These are phyloP conservation scores for Apodemia duryi DNA, from an alignment of 2,888 invertebrate genomes.

Conservation along the genomic window DNA sequence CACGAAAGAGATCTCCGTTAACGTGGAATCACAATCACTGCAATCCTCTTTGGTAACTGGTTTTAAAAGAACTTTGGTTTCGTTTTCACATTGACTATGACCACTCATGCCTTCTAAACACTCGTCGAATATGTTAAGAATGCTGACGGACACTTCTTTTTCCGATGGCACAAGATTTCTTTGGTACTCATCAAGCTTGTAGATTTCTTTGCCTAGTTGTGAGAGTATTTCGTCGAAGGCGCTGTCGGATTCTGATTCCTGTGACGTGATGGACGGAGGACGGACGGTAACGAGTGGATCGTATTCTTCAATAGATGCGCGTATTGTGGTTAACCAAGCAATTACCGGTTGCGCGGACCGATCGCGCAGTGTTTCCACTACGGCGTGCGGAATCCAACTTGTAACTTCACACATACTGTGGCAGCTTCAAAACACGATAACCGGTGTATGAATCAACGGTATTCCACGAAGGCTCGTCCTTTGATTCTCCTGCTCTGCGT, in stretches of 20 bases:
- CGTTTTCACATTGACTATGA: conserved; percentile 26
- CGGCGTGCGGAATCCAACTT: conserved; percentile 75
- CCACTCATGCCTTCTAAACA: conserved; percentile 60
- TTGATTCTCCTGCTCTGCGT: conserved; percentile 38
- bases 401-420: conserved; percentile 62
- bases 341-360: conserved; percentile 57
- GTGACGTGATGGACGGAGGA: conserved; percentile 40
- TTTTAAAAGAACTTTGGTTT: conserved; percentile 30
- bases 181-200: conserved; percentile 68
- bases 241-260: conserved; percentile 47
- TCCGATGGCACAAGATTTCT: conserved; percentile 51
- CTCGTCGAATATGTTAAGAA: conserved; percentile 71
- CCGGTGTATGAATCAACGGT: conserved; percentile 74
- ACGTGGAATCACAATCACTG: conserved; percentile 57
- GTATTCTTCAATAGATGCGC: conserved; percentile 67
- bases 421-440: conserved; percentile 57
- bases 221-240: conserved; percentile 73
- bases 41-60: conserved; percentile 29
- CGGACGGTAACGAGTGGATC: conserved; percentile 56
- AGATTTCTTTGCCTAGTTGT: conserved; percentile 70
- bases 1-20: conserved; percentile 53
- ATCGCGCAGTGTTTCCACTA: conserved; percentile 64
- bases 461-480: conserved; percentile 65
- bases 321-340: conserved; percentile 64
- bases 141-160: conserved; percentile 59